Conservation (phyloP, 2,113 vertebrate genomes). For the Tetrao urogallus region DNA sequence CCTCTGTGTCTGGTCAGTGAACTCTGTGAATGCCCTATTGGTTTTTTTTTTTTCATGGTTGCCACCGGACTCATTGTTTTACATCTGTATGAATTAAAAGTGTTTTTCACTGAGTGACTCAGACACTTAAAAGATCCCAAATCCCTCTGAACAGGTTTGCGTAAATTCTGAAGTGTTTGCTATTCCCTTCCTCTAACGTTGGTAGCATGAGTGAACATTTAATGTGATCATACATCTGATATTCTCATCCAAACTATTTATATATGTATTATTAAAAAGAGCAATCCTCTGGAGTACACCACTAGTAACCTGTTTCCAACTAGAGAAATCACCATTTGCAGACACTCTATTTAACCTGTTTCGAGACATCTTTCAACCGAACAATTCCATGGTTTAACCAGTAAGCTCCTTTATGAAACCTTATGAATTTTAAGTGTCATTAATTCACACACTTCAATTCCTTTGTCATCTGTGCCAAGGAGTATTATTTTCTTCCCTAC, state of each 20-base stretch:
- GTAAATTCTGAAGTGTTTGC: constrained; percentile 48
- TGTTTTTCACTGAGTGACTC: constrained; percentile 37
- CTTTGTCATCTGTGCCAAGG: background rate
- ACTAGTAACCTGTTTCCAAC: constrained; percentile 27
- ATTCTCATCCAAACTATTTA: constrained; percentile 67
- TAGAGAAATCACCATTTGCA: constrained; percentile 55
- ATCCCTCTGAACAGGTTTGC: constrained; percentile 36
- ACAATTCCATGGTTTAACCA: background rate
- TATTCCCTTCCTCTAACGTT: background rate
- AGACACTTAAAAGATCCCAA: constrained; percentile 43
- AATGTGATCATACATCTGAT: background rate
- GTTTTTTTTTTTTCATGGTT: background rate
- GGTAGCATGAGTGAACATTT: background rate
- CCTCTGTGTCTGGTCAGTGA: constrained; percentile 22
- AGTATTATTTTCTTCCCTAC: background rate
- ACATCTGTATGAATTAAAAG: constrained; percentile 59
- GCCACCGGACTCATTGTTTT: constrained; percentile 41
- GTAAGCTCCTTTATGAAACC: constrained; percentile 44
- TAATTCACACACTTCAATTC: background rate
- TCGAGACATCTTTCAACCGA: constrained; percentile 47
- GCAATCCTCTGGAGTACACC: constrained; percentile 25
- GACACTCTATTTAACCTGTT: constrained; percentile 42
- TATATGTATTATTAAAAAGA: constrained; percentile 44
- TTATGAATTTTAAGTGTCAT: constrained; percentile 22
- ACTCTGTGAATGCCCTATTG: background rate